phyloP scores from a whole-genome alignment of 2,797 vertebrate genomes.

The Masticophis lateralis region DNA sequence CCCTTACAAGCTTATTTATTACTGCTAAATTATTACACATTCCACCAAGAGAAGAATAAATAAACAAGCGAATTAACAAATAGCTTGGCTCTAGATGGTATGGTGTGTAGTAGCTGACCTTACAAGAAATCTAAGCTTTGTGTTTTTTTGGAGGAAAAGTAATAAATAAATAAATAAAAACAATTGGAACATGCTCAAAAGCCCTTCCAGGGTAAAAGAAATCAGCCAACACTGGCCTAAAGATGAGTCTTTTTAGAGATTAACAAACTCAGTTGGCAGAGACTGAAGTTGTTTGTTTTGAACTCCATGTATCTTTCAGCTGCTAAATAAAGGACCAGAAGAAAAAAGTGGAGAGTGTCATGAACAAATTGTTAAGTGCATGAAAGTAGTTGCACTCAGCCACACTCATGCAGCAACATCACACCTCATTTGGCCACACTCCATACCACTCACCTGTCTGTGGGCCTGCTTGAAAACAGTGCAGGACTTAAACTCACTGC shows the following conservation, averaged over 20 bases:
- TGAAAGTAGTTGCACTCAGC: neutral
- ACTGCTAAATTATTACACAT: neutral
- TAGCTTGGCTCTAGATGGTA: slow-evolving; percentile 1
- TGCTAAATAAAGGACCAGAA: neutral
- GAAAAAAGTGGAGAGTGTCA: neutral
- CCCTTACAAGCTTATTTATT: neutral
- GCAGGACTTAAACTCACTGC: neutral
- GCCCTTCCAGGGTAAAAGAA: slow-evolving; percentile 21
- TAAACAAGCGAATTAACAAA: neutral
- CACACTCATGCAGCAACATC: neutral
- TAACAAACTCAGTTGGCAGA: neutral
- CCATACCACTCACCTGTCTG: neutral
- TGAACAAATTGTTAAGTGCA: neutral
- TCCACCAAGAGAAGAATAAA: neutral
- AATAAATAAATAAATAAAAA: neutral
- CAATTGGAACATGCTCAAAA: slow-evolving; percentile 37
- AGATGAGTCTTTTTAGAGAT: slow-evolving; percentile 18
- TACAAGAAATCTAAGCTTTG: slow-evolving; percentile 11
- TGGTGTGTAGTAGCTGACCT: neutral
- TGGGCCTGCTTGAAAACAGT: neutral
- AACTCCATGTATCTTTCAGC: neutral
- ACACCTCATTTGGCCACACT: neutral
- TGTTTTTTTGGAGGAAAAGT: neutral
- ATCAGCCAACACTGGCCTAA: neutral
- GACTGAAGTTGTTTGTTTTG: neutral